Conservation (phyloP, 2,113 vertebrate species). For the Todiramphus chloris region DNA sequence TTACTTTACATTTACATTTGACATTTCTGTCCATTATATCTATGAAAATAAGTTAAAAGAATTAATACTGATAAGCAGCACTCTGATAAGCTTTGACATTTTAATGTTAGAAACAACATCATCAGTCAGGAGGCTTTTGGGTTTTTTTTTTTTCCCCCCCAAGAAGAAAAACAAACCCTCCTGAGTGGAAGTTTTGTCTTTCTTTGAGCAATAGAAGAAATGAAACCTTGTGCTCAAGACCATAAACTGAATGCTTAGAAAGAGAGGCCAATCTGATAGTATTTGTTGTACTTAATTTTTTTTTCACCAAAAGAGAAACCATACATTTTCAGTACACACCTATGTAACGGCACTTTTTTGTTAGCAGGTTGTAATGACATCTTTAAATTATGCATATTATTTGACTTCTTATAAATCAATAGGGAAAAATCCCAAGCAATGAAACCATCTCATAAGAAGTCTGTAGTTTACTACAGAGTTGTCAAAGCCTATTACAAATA, state of each 20-base stretch:
- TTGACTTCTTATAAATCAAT: background rate
- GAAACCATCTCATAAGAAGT: background rate
- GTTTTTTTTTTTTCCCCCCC: too few species aligned
- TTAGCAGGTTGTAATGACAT: background rate
- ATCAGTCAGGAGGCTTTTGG: background rate
- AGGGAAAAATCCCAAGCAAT: background rate
- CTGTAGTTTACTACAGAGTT: background rate
- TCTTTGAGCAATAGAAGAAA: background rate
- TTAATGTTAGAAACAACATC: background rate
- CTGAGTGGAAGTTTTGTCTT: background rate
- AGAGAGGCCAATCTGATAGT: background rate
- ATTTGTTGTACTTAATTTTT: background rate
- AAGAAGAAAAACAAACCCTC: background rate
- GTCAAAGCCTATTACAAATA: background rate
- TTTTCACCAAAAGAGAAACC: background rate
- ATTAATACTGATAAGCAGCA: background rate
- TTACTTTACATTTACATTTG: background rate
- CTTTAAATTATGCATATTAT: background rate
- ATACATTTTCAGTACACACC: background rate
- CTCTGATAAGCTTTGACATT: background rate
- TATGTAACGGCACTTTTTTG: background rate
- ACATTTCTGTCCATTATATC: background rate
- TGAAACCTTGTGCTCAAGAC: rapidly evolving
- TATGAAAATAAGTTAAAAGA: background rate
- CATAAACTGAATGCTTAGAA: background rate